Conservation (phyloP, 2,797 vertebrate genomes). For the Poeciliopsis paucimaculata region DNA sequence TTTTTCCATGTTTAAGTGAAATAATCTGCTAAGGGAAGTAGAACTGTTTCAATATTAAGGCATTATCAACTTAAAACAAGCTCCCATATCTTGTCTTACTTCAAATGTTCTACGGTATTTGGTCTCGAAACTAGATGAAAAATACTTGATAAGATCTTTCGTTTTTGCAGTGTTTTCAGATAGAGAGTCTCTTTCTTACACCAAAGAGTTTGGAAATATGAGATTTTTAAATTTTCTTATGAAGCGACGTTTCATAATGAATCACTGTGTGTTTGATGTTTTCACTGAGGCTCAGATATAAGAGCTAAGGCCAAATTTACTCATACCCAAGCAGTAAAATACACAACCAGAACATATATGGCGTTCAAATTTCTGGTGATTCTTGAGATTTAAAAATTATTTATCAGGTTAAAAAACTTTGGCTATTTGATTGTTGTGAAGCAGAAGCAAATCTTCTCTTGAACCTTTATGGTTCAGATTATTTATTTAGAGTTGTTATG, state of each 20-base stretch:
- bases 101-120: no score
- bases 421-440: neutral
- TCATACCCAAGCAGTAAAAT: neutral
- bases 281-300: neutral
- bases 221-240: neutral
- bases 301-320: neutral
- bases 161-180: neutral
- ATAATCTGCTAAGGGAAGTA: no score
- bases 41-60: no score
- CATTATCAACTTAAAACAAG: no score
- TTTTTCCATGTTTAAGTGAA: no score
- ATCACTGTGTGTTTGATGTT: neutral
- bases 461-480: neutral
- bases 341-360: neutral
- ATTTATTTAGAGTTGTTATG: neutral
- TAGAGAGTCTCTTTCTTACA: neutral
- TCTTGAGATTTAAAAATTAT: no score
- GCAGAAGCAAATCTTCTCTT: neutral
- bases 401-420: no score
- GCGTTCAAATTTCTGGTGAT: no score
- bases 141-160: no score
- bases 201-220: neutral
- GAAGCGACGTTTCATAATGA: neutral
- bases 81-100: no score
- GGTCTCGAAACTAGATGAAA: no score